Evolutionary conservation across 2,113 vertebrate genomes (phyloP), one percentile per base, ranked within the genome.

Genomic region (Archocentrus centrarchus): DNA sequence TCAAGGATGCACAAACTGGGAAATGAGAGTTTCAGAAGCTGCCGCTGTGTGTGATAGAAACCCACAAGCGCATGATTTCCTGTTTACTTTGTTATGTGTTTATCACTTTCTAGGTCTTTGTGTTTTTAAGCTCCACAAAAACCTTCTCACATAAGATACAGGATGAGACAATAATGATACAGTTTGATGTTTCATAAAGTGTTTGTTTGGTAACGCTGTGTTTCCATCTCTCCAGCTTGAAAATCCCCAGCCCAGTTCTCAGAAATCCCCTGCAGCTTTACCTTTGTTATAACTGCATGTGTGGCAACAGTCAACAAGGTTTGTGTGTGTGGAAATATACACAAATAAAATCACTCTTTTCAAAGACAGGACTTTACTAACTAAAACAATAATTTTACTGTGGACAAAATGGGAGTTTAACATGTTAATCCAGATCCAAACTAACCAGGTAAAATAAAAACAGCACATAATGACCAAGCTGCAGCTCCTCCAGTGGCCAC

Each of bases 21-120:
- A 73, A 73, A 35, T 73, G 68, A 73, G 68, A 73, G 27, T 55
- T 73, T 55, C 68, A 55, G 27, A 73, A 55, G 68, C 68, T 14
- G 47, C n/a, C 11, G 2, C 68, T 55, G 68, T 30, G 47, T 8
- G 53, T 53, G 20, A 3, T 55, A 35, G 47, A 73, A 73, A 73
- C 47, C 68, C 68, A 0, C 50, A 55, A 55, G 11, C 68, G n/a
- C 47, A 14, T 55, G 47, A 73, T 18, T 35, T 13, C 27, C 27
- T 55, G 68, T 73, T 73, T 55, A 73, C 24, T 47, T 30, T 15
- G 11, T 30, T 70, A 14, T 55, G 6, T 0, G 68, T 55, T 73
- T 55, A 30, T 32, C 68, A 35, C 68, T 73, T 73, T 73, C 47
- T 14, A 73, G 6, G 27, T 13, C 27, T 55, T 47, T 11, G 27